Evolutionary conservation across 1,140 invertebrate species (phyloP).

Genomic region (Lycorma delicatula): DNA sequence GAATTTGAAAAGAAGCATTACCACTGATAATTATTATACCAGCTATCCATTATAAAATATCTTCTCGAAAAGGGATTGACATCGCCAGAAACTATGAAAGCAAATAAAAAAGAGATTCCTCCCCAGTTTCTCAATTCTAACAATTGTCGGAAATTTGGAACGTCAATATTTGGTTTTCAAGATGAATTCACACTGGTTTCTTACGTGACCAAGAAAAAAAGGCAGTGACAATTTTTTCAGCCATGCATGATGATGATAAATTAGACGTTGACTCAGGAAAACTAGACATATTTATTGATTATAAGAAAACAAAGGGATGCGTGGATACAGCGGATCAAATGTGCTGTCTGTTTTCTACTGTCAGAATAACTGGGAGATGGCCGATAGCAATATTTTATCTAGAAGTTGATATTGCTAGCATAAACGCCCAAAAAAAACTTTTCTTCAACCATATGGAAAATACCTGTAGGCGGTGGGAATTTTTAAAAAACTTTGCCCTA

Average conservation of each 20-base stretch:
- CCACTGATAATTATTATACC: conserved; percentile 7
- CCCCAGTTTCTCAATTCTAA: too few species aligned
- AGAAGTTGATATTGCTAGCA: conserved; percentile 29
- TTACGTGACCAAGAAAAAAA: too few species aligned
- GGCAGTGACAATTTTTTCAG: neutral
- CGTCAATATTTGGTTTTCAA: too few species aligned
- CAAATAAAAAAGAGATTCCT: neutral
- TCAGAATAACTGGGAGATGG: conserved; percentile 26
- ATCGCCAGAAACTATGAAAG: conserved; percentile 1
- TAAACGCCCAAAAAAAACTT: conserved; percentile 26
- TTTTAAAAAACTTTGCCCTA: too few species aligned
- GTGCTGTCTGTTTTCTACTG: conserved; percentile 19
- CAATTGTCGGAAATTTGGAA: too few species aligned
- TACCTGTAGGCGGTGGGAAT: too few species aligned
- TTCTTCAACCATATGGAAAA: too few species aligned
- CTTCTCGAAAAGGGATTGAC: neutral
- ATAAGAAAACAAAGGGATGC: conserved; percentile 36
- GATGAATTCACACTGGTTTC: too few species aligned
- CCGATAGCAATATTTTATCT: conserved; percentile 26
- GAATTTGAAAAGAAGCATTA: neutral
- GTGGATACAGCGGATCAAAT: conserved; percentile 35
- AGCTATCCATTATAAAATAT: conserved; percentile 1
- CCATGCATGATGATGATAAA: neutral
- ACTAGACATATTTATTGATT: conserved; percentile 34
- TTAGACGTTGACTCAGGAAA: neutral